A percentile compares a stretch with the other conserved stretches of the same genome.
phyloP scores from a whole-genome alignment of 2,797 vertebrate genomes.

The Benthosema pterotum region DNA sequence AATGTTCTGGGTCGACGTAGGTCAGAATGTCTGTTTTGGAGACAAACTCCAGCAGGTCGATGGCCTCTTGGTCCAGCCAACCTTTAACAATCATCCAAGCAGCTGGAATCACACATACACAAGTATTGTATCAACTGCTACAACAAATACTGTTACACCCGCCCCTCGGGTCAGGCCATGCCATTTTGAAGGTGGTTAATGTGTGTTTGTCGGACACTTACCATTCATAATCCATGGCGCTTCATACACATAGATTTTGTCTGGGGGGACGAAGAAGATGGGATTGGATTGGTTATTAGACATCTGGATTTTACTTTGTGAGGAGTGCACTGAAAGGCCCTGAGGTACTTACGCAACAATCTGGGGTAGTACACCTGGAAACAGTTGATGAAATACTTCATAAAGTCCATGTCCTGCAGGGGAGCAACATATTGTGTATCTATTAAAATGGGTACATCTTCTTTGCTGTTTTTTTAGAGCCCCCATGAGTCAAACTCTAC shows the following conservation, averaged over 20 bases:
- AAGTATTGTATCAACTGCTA: not conserved
- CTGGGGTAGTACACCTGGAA: conserved; percentile 91
- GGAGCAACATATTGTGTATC: conserved; percentile 28
- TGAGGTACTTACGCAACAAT: conserved; percentile 87
- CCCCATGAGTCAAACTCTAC: conserved; percentile 50
- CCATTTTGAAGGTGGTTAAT: too few relatives aligned
- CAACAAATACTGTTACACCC: too few relatives aligned
- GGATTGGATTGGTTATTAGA: too few relatives aligned
- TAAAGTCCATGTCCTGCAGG: conserved; percentile 86
- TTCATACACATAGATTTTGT: conserved; percentile 90
- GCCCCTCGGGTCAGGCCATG: too few relatives aligned
- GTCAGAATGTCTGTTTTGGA: conserved; percentile 84
- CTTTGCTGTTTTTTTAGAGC: conserved; percentile 58
- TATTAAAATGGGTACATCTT: conserved; percentile 25
- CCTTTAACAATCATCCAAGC: conserved; percentile 89
- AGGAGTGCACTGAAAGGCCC: too few relatives aligned
- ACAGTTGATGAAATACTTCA: conserved; percentile 85
- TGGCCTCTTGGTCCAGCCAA: conserved; percentile 89
- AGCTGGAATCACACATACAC: conserved; percentile 66
- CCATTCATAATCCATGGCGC: conserved; percentile 94
- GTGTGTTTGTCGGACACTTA: conserved; percentile 59
- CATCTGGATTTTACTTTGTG: too few relatives aligned
- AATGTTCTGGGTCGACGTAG: conserved; percentile 81
- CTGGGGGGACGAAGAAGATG: conserved; percentile 61
- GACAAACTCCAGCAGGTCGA: conserved; percentile 85